Base-by-base conservation (phyloP, 2,888 invertebrate species). In the Arenicola marina region DNA sequence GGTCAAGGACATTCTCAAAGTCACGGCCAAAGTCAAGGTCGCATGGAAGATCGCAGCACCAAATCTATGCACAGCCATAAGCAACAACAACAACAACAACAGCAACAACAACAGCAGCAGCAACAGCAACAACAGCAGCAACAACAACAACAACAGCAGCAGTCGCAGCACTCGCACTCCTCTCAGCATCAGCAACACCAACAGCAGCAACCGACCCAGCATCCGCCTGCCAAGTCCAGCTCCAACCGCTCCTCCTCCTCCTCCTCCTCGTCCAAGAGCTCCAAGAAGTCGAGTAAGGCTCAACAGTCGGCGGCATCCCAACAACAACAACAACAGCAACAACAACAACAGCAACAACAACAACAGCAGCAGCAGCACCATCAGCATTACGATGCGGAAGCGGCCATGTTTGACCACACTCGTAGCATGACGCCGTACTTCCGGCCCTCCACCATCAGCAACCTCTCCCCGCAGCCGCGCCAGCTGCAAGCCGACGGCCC, bases 351-450 rank as follows among this genome's bases (percentile, higher is more conserved):
- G 28, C 58, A 53, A 51, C 51, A 51, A 21, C 51, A 57, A 34
- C 31, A 32, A 24, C 38, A 48, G 51, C 62, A 34, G 51, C 51
- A 28, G 18, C 62, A 56, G 44, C 61, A 56, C 33, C 34, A 46
- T 31, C 38, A 31, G 2, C 59, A 18, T 44, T 51, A 18, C 21
- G 59, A 34, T 18, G 44, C 2, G 34, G 38, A 24, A 58, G 32
- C 11, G 11, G 28, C 53, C 7, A 61, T 55, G 26, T 71, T 76
- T 56, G 76, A 77, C 51, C 68, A 74, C 4, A 73, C 68, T 33
- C 71, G 75, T n/a, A 72, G 78, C 53, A 73, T 79, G 68, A 76
- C 79, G 21, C 76, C 80, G 3, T 78, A 78, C 62, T 79, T 80
- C 63, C 73, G n/a, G n/a, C n/a, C n/a, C n/a, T n/a, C n/a, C n/a